Evolutionary conservation across 2,797 vertebrate genomes (phyloP).

Genomic region (Acropternis orthonyx): DNA sequence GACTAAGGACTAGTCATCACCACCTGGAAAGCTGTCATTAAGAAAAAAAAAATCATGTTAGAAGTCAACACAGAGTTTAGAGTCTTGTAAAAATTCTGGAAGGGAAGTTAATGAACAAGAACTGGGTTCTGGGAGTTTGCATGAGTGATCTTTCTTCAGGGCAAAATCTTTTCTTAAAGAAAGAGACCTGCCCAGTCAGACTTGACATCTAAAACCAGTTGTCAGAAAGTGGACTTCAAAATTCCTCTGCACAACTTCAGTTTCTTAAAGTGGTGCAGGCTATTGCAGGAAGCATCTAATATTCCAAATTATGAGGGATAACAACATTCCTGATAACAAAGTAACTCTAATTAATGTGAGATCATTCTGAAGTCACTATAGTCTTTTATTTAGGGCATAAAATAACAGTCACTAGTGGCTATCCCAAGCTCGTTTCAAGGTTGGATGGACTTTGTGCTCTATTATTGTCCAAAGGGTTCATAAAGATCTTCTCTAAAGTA

Average conservation of each 20-base stretch:
- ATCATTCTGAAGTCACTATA: not conserved
- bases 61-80: not conserved
- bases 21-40: slow-evolving; percentile 50
- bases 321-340: not conserved
- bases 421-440: not conserved
- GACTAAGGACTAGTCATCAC: slow-evolving; percentile 50
- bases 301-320: not conserved
- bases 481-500: not conserved
- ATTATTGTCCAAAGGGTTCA: not conserved
- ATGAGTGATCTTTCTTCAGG: not conserved
- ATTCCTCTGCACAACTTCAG: not conserved
- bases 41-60: not conserved
- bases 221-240: not conserved
- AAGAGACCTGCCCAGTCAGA: not conserved
- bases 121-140: not conserved
- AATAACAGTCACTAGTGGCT: not conserved
- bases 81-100: slow-evolving; percentile 1
- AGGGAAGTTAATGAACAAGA: not conserved
- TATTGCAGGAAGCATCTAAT: not conserved
- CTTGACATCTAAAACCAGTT: not conserved
- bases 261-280: not conserved
- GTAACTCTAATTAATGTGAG: not conserved
- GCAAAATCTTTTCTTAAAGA: not conserved
- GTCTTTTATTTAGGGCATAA: not conserved
- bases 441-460: not conserved